Base-by-base conservation (phyloP, 2,797 vertebrate genomes). In the Spinibarbus caldwelli region DNA sequence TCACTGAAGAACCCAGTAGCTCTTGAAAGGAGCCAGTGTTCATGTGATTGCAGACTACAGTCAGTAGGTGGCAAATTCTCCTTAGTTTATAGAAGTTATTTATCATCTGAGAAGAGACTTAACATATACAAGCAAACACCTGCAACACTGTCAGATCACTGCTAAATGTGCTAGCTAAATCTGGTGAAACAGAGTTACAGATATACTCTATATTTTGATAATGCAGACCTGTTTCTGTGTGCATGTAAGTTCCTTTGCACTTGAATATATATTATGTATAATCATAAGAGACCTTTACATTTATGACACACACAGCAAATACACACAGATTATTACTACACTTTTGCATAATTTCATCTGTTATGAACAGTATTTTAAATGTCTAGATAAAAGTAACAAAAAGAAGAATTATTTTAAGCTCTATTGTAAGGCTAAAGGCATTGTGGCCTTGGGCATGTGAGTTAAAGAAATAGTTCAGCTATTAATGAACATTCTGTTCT, bases 41-140 rank as follows among this genome's bases (percentile, higher is more conserved):
- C 82, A 87, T 94, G 93, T 92, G 91, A 92, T 94, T 92, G 87
- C 93, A 86, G 43, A 41, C 26, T 89, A 62, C 90, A 86, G 93
- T 91, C 95, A 94, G 94, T 89, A 95, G 95, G 92, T 92, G 94
- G 94, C 94, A 95, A 95, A 95, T 34, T 89, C 89, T 93, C 92
- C 92, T 93, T 90, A 90, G 88, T 93, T 92, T 80, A 47, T 89
- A 89, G 45, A 67, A 67, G 17, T 17, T 34, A 5, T 21, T 7
- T 34, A 36, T 67, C 8, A 17, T 67, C 64, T 67, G 31, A 67
- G 17, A 36, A 21, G 31, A 36, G 59, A 31, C 26, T 29, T 64
- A 14, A 29, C 59, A 62, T 23, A 23, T 36, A 21, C 3, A 19
- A 67, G 31, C 31, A 36, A 21, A 36, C 31, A 21, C 31, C 31